phyloP scores from a whole-genome alignment of 2,113 vertebrate genomes.

The Morone chrysops region DNA sequence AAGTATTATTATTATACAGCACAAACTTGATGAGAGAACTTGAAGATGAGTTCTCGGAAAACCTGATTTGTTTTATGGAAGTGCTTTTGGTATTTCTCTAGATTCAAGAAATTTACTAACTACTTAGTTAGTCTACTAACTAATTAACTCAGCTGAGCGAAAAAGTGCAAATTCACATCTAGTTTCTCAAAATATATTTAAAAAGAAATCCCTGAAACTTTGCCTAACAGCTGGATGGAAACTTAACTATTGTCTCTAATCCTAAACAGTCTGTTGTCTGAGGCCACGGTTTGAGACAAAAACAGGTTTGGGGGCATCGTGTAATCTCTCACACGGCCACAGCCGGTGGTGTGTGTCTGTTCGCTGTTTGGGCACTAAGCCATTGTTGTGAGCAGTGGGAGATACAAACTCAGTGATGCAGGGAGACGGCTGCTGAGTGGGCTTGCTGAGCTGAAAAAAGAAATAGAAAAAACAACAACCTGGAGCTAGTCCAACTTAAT shows the following conservation, averaged over 20 bases:
- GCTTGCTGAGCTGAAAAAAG: constrained; percentile 11
- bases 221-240: constrained; percentile 10
- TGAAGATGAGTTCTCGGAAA: too few species aligned
- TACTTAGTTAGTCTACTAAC: too few species aligned
- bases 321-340: constrained; percentile 44
- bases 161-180: constrained; percentile 6
- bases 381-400: constrained; percentile 68
- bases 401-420: constrained; percentile 67
- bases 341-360: constrained; percentile 25
- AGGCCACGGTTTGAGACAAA: constrained; percentile 36
- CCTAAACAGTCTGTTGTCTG: constrained; percentile 29
- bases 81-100: background rate
- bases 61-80: background rate
- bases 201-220: constrained; percentile 5
- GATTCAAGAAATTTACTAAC: background rate
- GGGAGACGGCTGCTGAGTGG: constrained; percentile 50
- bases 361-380: constrained; percentile 48
- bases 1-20: background rate
- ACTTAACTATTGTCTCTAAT: constrained; percentile 38
- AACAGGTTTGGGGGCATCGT: constrained; percentile 42
- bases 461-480: background rate
- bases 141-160: constrained; percentile 1
- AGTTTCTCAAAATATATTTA: background rate
- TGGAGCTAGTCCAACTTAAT: constrained; percentile 77
- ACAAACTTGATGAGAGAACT: background rate